Conservation (phyloP, 2,888 invertebrate species). For the Oligia latruncula region DNA sequence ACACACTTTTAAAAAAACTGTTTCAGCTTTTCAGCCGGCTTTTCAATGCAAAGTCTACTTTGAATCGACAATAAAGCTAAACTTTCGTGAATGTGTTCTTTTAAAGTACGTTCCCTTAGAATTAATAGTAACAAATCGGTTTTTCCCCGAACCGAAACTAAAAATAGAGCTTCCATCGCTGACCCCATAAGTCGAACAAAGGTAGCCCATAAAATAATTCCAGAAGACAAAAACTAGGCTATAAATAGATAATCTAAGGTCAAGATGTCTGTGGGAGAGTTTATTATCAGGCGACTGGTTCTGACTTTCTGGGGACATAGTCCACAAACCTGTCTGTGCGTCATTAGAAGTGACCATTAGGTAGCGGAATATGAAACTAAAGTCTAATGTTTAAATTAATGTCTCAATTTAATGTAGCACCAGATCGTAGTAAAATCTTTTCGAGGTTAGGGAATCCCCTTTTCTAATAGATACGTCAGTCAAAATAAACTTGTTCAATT, state of each 20-base stretch:
- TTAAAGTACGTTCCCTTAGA: not conserved
- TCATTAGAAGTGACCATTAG: slow-evolving; percentile 9
- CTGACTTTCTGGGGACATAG: slow-evolving; percentile 65
- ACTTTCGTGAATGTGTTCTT: not conserved
- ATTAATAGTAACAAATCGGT: not conserved
- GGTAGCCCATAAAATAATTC: slow-evolving; percentile 33
- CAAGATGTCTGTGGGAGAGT: slow-evolving; percentile 74
- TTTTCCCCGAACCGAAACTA: not conserved
- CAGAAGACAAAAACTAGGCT: slow-evolving; percentile 51
- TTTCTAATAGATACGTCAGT: not conserved
- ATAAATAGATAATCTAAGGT: slow-evolving; percentile 60
- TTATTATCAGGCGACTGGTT: slow-evolving; percentile 65
- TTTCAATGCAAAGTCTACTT: no score
- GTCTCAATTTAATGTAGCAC: not conserved
- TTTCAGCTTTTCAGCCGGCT: no score
- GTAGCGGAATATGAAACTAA: not conserved
- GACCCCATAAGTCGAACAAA: slow-evolving; percentile 37
- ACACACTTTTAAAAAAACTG: no score
- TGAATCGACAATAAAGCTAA: no score
- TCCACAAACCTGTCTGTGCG: slow-evolving; percentile 69
- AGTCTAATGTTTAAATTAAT: not conserved
- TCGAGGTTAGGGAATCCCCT: not conserved
- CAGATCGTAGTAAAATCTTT: not conserved
- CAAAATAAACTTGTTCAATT: not conserved
- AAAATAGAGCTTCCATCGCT: slow-evolving; percentile 25